phyloP scores from a whole-genome alignment of 1,140 invertebrate species.

The Coptotermes formosanus region DNA sequence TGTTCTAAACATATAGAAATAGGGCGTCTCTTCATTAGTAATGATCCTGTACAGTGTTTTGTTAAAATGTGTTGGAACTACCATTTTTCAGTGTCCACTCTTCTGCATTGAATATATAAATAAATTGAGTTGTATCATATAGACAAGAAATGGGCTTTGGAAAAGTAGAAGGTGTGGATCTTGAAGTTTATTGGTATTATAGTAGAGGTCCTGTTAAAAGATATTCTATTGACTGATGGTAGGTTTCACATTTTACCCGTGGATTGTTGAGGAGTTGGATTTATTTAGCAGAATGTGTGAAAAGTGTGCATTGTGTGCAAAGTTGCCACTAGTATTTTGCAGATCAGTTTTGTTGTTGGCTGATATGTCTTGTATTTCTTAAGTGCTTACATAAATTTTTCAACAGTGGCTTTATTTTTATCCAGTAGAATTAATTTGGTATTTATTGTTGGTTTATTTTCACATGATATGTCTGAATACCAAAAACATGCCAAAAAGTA shows the following conservation, averaged over 20 bases:
- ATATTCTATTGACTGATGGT: not conserved
- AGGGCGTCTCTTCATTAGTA: not conserved
- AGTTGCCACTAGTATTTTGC: not conserved
- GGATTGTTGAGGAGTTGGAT: not conserved
- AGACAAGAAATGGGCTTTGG: not conserved
- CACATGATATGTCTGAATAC: not conserved
- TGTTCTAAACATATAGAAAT: constrained; percentile 29
- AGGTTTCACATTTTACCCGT: not conserved
- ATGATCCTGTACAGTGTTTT: not conserved
- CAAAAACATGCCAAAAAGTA: not conserved
- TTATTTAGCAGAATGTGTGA: not conserved
- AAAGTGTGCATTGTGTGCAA: not conserved
- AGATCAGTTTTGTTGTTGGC: not conserved
- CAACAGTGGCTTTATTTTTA: not conserved
- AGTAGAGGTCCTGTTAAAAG: not conserved
- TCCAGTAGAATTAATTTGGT: not conserved
- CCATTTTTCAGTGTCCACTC: not conserved
- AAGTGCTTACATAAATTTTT: not conserved
- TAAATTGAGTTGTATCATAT: not conserved
- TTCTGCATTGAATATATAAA: not conserved
- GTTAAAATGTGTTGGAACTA: not conserved
- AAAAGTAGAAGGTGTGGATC: not conserved
- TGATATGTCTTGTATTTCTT: not conserved
- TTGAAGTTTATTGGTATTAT: not conserved
- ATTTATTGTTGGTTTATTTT: not conserved